These are phyloP conservation scores for Lagopus leucura DNA, from an alignment of 2,113 vertebrate genomes.

Conservation along the genomic window DNA sequence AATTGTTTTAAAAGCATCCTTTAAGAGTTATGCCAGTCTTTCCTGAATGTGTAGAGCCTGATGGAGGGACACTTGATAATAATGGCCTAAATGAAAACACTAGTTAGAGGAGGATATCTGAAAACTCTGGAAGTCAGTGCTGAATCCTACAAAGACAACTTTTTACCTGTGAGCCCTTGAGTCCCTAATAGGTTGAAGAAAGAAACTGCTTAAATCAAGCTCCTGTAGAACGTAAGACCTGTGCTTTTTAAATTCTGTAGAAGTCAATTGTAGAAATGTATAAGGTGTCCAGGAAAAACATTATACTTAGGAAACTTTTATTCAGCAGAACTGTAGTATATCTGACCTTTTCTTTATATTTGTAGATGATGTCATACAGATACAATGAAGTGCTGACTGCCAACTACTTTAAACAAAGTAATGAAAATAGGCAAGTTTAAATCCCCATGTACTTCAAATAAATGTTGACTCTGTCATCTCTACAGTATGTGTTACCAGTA, in stretches of 20 bases:
- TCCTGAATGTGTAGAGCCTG: neutral
- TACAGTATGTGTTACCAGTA: neutral
- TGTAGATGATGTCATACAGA: neutral
- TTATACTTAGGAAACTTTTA: slow-evolving; percentile 13
- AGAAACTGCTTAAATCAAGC: neutral
- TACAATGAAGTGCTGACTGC: neutral
- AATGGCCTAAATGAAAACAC: neutral
- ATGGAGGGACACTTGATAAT: neutral
- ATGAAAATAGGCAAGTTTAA: neutral
- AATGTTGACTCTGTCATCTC: neutral
- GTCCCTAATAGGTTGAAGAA: neutral
- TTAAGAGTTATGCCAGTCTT: neutral
- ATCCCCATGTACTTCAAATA: neutral
- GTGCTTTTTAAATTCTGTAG: slow-evolving; percentile 18
- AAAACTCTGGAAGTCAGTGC: neutral
- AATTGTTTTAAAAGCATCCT: neutral
- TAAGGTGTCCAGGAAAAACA: slow-evolving; percentile 6
- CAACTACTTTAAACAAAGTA: neutral
- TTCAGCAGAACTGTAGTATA: neutral
- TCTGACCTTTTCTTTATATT: slow-evolving; percentile 41
- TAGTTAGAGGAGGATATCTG: neutral
- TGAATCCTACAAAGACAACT: neutral
- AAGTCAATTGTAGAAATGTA: slow-evolving; percentile 20
- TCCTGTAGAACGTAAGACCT: neutral
- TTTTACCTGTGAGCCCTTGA: neutral